These are phyloP conservation scores for Lanistes nyassanus DNA, from an alignment of 1,140 invertebrate species.

Conservation along the genomic window DNA sequence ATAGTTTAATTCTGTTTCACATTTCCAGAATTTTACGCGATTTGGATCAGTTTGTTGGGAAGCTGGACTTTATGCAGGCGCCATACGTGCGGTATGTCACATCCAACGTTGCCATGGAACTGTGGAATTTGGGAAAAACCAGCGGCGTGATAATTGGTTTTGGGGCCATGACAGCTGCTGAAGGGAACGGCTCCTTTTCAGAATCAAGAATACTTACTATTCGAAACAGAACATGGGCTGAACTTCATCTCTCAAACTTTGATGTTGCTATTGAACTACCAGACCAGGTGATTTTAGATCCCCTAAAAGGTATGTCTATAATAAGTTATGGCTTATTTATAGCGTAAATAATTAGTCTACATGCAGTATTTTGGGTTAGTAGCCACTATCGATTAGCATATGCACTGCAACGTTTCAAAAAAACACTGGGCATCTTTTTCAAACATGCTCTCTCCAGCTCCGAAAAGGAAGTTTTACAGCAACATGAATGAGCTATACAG, in stretches of 20 bases:
- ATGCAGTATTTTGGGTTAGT: no score
- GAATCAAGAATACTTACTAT: conserved; percentile 39
- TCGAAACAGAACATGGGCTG: conserved; percentile 32
- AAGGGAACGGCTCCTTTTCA: conserved; percentile 22
- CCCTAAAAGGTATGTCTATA: no score
- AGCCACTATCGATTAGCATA: no score
- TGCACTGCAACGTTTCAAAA: neutral
- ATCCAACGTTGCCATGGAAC: conserved; percentile 55
- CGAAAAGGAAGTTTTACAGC: no score
- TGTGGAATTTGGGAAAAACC: conserved; percentile 44
- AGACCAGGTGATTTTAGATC: conserved; percentile 36
- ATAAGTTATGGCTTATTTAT: no score
- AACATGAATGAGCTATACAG: no score
- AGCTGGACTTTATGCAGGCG: conserved; percentile 38
- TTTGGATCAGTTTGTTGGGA: conserved; percentile 50
- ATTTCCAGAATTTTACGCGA: conserved; percentile 45
- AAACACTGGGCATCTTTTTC: neutral
- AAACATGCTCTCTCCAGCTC: no score
- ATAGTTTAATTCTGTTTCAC: neutral
- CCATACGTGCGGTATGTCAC: conserved; percentile 47
- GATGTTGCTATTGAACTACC: conserved; percentile 57
- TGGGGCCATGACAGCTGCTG: conserved; percentile 25
- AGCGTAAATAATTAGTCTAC: no score
- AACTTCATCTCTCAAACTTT: conserved; percentile 37
- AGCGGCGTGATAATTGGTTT: conserved; percentile 50